These are phyloP conservation scores for Dunckerocampus dactyliophorus DNA, from an alignment of 2,113 vertebrate species.

Conservation along the genomic window DNA sequence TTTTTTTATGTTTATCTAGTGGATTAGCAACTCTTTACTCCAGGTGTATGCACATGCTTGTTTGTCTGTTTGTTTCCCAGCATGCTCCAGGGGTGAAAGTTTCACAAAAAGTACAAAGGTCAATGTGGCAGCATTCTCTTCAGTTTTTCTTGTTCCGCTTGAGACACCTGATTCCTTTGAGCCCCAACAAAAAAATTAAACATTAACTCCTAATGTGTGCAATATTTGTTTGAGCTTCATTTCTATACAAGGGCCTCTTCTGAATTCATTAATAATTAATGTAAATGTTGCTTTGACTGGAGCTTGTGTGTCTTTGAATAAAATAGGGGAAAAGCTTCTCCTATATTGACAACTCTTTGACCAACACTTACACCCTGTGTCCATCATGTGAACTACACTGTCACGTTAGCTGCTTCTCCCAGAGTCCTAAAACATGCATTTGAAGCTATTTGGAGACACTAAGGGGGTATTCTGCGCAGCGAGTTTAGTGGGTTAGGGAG, in stretches of 20 bases:
- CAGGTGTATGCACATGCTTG: conserved; percentile 43
- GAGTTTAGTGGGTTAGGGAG: too few species aligned
- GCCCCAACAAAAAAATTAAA: neutral
- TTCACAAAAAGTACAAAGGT: conserved; percentile 58
- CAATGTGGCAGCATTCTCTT: conserved; percentile 35
- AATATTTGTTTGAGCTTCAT: neutral
- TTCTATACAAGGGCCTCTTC: too few species aligned
- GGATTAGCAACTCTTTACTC: conserved; percentile 24
- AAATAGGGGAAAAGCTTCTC: conserved; percentile 25
- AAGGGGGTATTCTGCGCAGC: too few species aligned
- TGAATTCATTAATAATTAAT: neutral
- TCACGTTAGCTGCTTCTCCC: too few species aligned
- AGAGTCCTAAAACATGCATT: too few species aligned
- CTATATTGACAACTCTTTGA: conserved; percentile 9
- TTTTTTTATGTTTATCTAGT: conserved; percentile 18
- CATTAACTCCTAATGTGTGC: conserved; percentile 3
- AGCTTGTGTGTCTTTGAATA: neutral
- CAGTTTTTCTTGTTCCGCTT: conserved; percentile 29
- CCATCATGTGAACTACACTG: conserved; percentile 52
- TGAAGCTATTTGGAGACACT: too few species aligned
- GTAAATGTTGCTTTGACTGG: neutral
- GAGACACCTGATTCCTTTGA: conserved; percentile 12
- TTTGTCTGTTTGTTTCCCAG: conserved; percentile 51
- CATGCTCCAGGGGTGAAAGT: conserved; percentile 23
- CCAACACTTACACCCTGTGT: conserved; percentile 67